phyloP scores from a whole-genome alignment of 1,140 invertebrate genomes.

The Drosophila pallidifrons region DNA sequence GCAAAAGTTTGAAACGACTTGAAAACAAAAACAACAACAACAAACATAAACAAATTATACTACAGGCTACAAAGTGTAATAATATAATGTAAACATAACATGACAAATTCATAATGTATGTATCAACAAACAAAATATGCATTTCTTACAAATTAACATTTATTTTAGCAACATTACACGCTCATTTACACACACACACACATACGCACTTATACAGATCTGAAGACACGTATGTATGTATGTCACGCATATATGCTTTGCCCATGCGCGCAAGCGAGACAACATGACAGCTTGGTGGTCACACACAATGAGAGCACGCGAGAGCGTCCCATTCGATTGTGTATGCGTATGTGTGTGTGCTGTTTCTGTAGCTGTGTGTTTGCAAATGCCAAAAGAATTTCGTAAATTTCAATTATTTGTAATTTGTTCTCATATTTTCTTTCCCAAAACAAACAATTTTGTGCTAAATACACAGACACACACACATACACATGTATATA shows the following conservation, averaged over 20 bases:
- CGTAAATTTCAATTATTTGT: slow-evolving; percentile 20
- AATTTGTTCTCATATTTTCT: slow-evolving; percentile 10
- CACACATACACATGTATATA: not conserved
- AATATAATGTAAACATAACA: slow-evolving; percentile 32
- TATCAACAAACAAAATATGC: slow-evolving; percentile 28
- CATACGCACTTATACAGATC: not conserved
- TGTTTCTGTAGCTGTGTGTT: slow-evolving; percentile 16
- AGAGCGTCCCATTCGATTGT: slow-evolving; percentile 32
- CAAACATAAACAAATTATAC: slow-evolving; percentile 5
- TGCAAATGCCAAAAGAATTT: slow-evolving; percentile 17
- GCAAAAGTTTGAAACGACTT: slow-evolving; percentile 29
- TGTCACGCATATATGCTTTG: slow-evolving; percentile 46
- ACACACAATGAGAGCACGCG: slow-evolving; percentile 39
- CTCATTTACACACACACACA: not conserved
- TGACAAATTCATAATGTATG: slow-evolving; percentile 35
- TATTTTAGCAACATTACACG: slow-evolving; percentile 27
- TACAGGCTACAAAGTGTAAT: slow-evolving; percentile 48
- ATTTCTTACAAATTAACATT: slow-evolving; percentile 20
- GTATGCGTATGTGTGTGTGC: slow-evolving; percentile 18
- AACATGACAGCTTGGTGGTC: slow-evolving; percentile 45
- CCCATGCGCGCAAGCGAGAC: slow-evolving; percentile 58
- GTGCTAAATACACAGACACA: slow-evolving; percentile 4
- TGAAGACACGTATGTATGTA: slow-evolving; percentile 23
- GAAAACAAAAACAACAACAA: slow-evolving; percentile 8
- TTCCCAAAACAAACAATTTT: not conserved